phyloP scores from a whole-genome alignment of 2,113 vertebrate species.

The Phodopus roborovskii region DNA sequence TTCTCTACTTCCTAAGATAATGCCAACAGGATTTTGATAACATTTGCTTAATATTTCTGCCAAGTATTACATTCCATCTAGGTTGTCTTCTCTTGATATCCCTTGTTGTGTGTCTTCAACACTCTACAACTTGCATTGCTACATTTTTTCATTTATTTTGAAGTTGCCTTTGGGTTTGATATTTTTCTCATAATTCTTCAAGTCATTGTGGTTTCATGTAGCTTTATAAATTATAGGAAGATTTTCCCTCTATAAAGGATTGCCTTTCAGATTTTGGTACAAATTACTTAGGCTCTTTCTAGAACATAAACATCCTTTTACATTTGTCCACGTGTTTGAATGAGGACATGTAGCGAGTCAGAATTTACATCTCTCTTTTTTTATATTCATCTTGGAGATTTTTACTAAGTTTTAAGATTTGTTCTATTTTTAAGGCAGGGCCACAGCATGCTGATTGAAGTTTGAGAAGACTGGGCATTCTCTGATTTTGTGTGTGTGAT shows the following conservation, averaged over 20 bases:
- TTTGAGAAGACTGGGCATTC: neutral
- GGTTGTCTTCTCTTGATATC: neutral
- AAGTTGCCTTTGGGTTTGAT: neutral
- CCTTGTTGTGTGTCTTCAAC: neutral
- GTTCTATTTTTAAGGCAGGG: neutral
- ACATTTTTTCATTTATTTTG: neutral
- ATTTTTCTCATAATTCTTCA: neutral
- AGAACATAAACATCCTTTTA: neutral
- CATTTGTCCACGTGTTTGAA: neutral
- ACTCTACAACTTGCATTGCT: neutral
- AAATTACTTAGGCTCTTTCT: neutral
- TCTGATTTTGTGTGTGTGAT: neutral
- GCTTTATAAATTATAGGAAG: neutral
- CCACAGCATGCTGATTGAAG: neutral
- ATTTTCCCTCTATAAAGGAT: neutral
- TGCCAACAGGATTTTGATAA: neutral
- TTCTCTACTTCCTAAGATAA: neutral
- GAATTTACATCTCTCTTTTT: neutral
- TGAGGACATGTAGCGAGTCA: neutral
- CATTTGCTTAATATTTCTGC: neutral
- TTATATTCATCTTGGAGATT: neutral
- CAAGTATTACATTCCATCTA: neutral
- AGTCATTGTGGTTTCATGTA: neutral
- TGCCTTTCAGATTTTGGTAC: neutral
- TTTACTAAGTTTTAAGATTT: neutral